phyloP scores from a whole-genome alignment of 1,140 invertebrate species.

The Drepana arcuata region DNA sequence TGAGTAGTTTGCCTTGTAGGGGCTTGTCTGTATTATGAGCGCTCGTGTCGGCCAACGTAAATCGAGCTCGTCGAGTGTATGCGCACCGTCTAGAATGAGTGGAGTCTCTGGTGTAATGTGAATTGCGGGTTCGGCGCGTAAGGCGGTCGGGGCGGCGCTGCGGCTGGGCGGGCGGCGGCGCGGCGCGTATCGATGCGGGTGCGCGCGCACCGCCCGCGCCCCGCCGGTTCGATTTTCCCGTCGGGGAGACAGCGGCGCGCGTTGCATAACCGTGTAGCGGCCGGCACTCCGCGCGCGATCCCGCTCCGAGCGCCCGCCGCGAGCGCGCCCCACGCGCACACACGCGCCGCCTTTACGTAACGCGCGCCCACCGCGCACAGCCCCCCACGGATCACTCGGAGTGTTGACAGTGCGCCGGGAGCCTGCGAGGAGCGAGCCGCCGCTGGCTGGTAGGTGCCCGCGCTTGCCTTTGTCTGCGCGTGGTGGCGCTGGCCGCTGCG shows the following conservation, averaged over 20 bases:
- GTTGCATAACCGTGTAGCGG: conserved; percentile 63
- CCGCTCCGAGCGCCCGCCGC: conserved; percentile 56
- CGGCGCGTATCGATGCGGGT: conserved; percentile 48
- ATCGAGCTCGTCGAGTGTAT: conserved; percentile 7
- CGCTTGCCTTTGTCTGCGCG: conserved; percentile 43
- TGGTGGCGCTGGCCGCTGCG: conserved; percentile 32
- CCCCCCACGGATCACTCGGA: conserved; percentile 20
- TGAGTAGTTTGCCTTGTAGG: conserved; percentile 5
- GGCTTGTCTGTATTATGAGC: not conserved
- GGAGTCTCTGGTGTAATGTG: conserved; percentile 31
- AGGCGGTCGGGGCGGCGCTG: conserved; percentile 24
- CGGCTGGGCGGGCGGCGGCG: conserved; percentile 19
- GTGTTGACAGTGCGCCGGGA: conserved; percentile 35
- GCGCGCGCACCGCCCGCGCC: conserved; percentile 51
- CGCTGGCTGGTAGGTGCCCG: conserved; percentile 57
- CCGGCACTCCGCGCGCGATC: conserved; percentile 64
- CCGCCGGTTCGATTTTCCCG: conserved; percentile 56
- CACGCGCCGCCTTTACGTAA: conserved; percentile 60
- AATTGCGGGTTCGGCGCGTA: conserved; percentile 35
- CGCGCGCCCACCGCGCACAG: conserved; percentile 47
- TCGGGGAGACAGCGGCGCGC: conserved; percentile 55
- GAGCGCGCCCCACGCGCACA: conserved; percentile 54
- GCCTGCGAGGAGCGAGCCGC: conserved; percentile 32
- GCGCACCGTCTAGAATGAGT: conserved; percentile 17
- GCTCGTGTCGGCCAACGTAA: conserved; percentile 2